Base-by-base conservation (phyloP, 2,888 invertebrate species). In the Callosobruchus maculatus region DNA sequence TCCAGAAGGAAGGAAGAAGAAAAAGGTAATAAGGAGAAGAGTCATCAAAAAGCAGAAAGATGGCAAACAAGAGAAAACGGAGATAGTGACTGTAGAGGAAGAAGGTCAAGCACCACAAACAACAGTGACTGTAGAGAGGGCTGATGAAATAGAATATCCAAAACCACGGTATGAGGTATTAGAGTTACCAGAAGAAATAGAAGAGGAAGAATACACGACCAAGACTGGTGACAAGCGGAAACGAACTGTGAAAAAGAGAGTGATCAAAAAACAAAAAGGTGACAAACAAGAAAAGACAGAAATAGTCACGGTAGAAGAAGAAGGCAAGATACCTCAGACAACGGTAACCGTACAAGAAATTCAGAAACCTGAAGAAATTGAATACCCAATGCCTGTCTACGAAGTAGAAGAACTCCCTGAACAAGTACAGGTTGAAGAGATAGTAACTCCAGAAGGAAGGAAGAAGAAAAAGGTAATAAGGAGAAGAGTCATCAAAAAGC, bases 231-330 rank as follows among this genome's bases (percentile, higher is more conserved):
- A 76, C 21, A 68, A 74, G 20, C 81, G 79, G 83, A 84, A 79
- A 7, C 87, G 87, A 74, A 82, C 87, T 0, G 88, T 89, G 20
- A 89, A 88, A 77, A 89, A 89, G 79, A 83, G 86, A 83, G 85
- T 80, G 72, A 83, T 76, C 81, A 84, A 79, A 83, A 86, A 82
- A 77, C 81, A 77, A 21, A 82, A 81, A 72, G 84, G 80, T 66
- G 81, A 72, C 20, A 81, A 77, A 82, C 74, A 85, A 75, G 84
- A 85, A 77, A 80, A 80, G 20, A 81, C 86, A 7, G 84, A 86
- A 80, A 85, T 86, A 49, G 74, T 78, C 5, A 80, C 81, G 21
- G 79, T 79, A 4, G 80, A 81, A 73, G 78, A 79, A 72, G 78
- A 80, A 72, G 86, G 85, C n/a, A 83, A 83, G 7, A 73, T 80